Evolutionary conservation across 2,888 invertebrate species (phyloP).

Genomic region (Microctonus aethiopoides): DNA sequence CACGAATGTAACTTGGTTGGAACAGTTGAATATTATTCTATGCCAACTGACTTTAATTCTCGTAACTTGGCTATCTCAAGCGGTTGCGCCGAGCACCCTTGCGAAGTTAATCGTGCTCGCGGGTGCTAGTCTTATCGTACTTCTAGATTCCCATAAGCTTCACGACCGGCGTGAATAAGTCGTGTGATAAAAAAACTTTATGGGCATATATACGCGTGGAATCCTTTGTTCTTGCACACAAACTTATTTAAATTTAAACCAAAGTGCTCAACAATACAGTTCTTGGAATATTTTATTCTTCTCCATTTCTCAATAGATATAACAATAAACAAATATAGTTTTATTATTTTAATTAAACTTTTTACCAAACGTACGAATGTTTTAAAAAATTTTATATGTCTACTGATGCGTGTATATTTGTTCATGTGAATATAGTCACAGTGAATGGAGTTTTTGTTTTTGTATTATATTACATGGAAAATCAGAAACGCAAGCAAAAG

Average conservation of each 20-base stretch:
- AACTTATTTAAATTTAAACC: conserved; percentile 1
- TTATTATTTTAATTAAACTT: not conserved
- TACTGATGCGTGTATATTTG: too few relatives aligned
- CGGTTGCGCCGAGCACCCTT: conserved; percentile 17
- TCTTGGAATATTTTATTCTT: too few relatives aligned
- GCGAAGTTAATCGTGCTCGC: conserved; percentile 17
- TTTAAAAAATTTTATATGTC: too few relatives aligned
- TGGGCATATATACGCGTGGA: not conserved
- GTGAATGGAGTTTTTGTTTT: not conserved
- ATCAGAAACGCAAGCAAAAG: not conserved
- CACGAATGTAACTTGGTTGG: not conserved
- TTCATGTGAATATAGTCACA: not conserved
- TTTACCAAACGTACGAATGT: too few relatives aligned
- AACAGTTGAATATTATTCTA: conserved; percentile 10
- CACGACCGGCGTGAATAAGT: conserved; percentile 19
- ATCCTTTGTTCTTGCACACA: conserved; percentile 2
- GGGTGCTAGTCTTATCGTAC: conserved; percentile 18
- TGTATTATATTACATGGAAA: too few relatives aligned
- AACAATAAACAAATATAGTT: too few relatives aligned
- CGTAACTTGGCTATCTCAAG: conserved; percentile 17
- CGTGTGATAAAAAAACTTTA: conserved; percentile 29
- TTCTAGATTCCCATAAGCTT: conserved; percentile 28
- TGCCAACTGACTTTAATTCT: conserved; percentile 22
- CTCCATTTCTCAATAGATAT: too few relatives aligned
- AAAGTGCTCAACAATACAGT: not conserved